Evolutionary conservation across 2,888 invertebrate species (phyloP).

Genomic region (Amiota communis): DNA sequence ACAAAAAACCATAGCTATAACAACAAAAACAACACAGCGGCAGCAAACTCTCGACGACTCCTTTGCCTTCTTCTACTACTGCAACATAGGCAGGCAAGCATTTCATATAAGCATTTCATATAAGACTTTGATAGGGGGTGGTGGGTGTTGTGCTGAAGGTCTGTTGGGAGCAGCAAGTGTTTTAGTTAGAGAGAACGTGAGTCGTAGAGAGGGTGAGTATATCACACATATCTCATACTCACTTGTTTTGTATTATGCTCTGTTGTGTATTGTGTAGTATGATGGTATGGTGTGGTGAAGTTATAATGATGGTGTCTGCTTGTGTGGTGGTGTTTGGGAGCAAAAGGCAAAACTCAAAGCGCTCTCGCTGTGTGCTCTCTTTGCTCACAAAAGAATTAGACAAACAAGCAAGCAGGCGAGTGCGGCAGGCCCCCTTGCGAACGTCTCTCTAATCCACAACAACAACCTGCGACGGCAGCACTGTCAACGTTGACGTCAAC

Average conservation of each 20-base stretch:
- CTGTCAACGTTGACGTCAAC: background rate
- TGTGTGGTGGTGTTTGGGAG: background rate
- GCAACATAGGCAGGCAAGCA: background rate
- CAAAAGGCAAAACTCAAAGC: conserved; percentile 17
- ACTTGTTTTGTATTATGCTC: background rate
- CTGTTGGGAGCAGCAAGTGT: background rate
- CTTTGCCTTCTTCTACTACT: conserved; percentile 32
- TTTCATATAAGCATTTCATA: conserved; percentile 45
- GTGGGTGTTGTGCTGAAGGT: conserved; percentile 47
- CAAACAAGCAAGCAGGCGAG: no score
- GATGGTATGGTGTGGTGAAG: conserved; percentile 14
- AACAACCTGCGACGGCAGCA: background rate
- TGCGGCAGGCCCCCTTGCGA: no score
- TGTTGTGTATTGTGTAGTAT: background rate
- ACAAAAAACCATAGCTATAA: background rate
- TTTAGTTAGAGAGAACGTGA: background rate
- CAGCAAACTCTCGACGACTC: conserved; percentile 2
- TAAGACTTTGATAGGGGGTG: conserved; percentile 32
- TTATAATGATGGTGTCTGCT: background rate
- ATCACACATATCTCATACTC: background rate
- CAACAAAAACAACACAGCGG: background rate
- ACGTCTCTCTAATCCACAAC: no score
- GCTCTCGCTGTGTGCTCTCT: background rate
- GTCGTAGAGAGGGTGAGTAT: background rate
- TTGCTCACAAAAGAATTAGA: no score